phyloP scores from a whole-genome alignment of 2,888 invertebrate genomes.

The Digitonthophagus gazella region DNA sequence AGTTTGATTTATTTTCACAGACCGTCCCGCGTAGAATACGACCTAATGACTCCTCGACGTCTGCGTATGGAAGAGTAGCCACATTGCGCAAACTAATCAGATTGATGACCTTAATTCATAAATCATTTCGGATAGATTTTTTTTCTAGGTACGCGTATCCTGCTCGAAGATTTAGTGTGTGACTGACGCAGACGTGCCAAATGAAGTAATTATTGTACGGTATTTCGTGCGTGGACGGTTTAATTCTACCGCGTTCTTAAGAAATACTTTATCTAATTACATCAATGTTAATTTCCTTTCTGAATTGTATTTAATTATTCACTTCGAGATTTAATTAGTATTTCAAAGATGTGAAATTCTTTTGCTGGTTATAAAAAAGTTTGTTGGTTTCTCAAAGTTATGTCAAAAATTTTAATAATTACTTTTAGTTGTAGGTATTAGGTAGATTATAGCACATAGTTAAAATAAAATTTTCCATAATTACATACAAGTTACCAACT shows the following conservation, averaged over 20 bases:
- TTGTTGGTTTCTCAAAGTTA: too few species aligned
- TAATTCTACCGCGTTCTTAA: too few species aligned
- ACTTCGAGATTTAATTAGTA: not conserved
- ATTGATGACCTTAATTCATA: slow-evolving; percentile 11
- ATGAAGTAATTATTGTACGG: not conserved
- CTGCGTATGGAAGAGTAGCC: not conserved
- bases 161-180: not conserved
- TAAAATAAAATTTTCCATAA: not conserved
- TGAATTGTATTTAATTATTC: not conserved
- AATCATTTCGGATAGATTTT: not conserved
- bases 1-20: not conserved
- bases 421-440: not conserved
- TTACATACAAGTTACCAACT: not conserved
- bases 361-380: not conserved
- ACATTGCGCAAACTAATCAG: slow-evolving; percentile 13
- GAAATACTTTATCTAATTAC: not conserved
- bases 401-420: too few species aligned
- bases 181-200: not conserved
- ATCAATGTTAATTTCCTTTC: not conserved
- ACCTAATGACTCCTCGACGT: not conserved
- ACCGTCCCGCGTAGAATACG: not conserved
- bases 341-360: too few species aligned
- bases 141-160: not conserved
- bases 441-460: not conserved
- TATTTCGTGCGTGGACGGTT: too few species aligned